Evolutionary conservation across 2,113 vertebrate genomes (phyloP).

Genomic region (Falco punctatus): DNA sequence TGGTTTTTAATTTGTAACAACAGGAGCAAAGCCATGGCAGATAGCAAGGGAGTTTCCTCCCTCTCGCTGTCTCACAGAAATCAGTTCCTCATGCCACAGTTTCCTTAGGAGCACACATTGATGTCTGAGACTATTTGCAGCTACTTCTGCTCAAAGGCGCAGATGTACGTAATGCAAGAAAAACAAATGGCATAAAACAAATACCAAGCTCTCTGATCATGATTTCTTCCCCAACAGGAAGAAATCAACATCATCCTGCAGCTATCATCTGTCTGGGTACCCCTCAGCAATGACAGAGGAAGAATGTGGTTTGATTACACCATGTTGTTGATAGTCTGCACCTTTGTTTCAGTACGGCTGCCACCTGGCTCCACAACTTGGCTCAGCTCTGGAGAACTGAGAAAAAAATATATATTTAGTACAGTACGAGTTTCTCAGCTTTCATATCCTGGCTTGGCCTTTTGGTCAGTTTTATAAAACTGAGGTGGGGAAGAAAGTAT

Average conservation of each 20-base stretch:
- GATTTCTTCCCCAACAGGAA: not conserved
- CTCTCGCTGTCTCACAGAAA: not conserved
- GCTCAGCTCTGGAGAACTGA: not conserved
- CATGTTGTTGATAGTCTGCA: not conserved
- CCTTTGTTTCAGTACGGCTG: not conserved
- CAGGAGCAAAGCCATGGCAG: not conserved
- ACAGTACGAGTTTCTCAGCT: not conserved
- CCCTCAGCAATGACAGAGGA: not conserved
- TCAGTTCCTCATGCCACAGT: slow-evolving; percentile 4
- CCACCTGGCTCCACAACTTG: not conserved
- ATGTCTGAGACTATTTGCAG: slow-evolving; percentile 15
- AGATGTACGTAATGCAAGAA: not conserved
- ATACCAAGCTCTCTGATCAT: not conserved
- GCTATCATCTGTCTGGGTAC: not conserved
- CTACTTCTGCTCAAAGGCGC: slow-evolving; percentile 18
- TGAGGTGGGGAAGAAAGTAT: not conserved
- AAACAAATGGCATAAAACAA: not conserved
- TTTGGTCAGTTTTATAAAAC: not conserved
- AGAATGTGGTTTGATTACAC: not conserved
- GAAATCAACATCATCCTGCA: not conserved
- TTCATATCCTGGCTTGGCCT: not conserved
- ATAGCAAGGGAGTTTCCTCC: not conserved
- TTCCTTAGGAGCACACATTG: not conserved
- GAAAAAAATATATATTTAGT: not conserved
- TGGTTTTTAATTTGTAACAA: fast-evolving